Conservation (phyloP, 2,888 invertebrate genomes). For the Epinotia ramella region DNA sequence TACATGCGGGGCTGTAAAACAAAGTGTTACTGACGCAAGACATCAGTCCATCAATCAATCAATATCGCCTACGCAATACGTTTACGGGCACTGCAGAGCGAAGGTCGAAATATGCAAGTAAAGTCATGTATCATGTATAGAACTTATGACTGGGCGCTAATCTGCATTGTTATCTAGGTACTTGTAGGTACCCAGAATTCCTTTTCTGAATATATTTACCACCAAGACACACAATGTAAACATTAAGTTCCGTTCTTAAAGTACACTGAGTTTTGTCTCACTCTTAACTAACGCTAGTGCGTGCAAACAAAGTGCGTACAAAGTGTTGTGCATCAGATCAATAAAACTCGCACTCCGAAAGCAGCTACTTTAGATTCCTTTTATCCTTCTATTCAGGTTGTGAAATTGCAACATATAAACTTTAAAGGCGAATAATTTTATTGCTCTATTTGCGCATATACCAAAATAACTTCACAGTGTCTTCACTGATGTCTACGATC, state of each 20-base stretch:
- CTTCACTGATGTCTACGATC: neutral
- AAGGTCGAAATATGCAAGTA: conserved; percentile 25
- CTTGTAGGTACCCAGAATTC: neutral
- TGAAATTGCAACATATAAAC: neutral
- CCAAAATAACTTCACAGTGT: neutral
- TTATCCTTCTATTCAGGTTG: neutral
- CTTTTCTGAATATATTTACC: neutral
- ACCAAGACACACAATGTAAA: neutral
- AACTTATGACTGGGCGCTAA: neutral
- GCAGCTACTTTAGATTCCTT: neutral
- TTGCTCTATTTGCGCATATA: neutral
- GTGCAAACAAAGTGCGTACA: too few relatives aligned
- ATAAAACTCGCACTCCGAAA: neutral
- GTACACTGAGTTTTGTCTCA: too few relatives aligned
- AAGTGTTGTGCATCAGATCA: too few relatives aligned
- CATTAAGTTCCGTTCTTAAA: neutral
- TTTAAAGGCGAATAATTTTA: neutral
- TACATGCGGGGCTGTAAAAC: conserved; percentile 44
- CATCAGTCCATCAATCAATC: conserved; percentile 50
- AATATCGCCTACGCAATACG: conserved; percentile 48
- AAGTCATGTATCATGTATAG: conserved; percentile 3
- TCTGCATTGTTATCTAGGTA: neutral
- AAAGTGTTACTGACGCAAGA: conserved; percentile 49
- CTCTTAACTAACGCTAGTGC: neutral
- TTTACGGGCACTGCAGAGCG: conserved; percentile 27